Evolutionary conservation across 2,888 invertebrate genomes (phyloP), one percentile per base, ranked within the genome.

Genomic region (Cinara cedri): DNA sequence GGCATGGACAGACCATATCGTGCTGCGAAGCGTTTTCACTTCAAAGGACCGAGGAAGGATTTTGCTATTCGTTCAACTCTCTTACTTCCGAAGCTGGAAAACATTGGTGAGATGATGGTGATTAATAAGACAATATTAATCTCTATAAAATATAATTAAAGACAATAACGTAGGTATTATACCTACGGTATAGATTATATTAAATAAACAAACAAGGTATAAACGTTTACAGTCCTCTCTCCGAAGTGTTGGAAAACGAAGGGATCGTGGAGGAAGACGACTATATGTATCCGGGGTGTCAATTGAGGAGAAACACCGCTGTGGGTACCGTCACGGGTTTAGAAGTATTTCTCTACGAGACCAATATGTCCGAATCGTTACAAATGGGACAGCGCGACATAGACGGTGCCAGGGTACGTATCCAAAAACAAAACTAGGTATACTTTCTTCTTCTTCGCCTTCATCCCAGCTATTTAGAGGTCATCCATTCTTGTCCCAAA

Each of bases 51-150:
- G 83, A 83, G 72, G 82, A 83, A 81, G 83, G 83, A 54, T 83
- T 82, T 81, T 83, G 83, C 60, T 83, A 83, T 72, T 82, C 83
- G 0, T 83, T 83, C 72, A 83, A 83, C 62, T 83, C 83, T 9
- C 78, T 83, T 8, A 83, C 83, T n/a, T 83, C 83, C 1, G 83
- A 83, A 62, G 81, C 75, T 4, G 83, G 81, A 26, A 81, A 80
- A 54, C 83, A 83, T 68, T 83, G 83, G 83, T 83, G 70, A 81
- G 75, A 46, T 6, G 75, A 46, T 6, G 57, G 42, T 1, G 1
- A 60, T 26, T 34, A 34, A n/a, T n/a, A n/a, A n/a, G n/a, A n/a
- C n/a, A n/a, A n/a, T n/a, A n/a, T n/a, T n/a, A n/a, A n/a, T n/a
- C n/a, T n/a, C n/a, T n/a, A n/a, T n/a, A n/a, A n/a, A n/a, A n/a